Percentiles rank a stretch among this genome's conserved stretches.
Conservation (phyloP, 2,797 vertebrate species). For the Eremophila alpestris region DNA sequence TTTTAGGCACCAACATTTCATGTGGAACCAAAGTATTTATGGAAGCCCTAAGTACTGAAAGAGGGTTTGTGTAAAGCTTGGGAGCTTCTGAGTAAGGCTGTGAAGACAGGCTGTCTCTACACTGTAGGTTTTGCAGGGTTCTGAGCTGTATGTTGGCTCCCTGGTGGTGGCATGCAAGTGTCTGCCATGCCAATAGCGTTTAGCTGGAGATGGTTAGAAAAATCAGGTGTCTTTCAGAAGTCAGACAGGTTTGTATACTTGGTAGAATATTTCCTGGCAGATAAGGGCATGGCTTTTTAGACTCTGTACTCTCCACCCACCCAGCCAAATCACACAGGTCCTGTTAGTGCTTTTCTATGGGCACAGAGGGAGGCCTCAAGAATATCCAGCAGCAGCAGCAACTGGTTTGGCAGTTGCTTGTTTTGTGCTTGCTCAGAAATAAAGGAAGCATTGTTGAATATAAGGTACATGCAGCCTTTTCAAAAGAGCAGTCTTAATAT, state of each 20-base stretch:
- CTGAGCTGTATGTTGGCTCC: neutral
- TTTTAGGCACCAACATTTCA: neutral
- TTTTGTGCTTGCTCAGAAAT: neutral
- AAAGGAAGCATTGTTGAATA: neutral
- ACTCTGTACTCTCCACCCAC: neutral
- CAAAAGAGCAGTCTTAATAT: neutral
- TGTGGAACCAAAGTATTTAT: neutral
- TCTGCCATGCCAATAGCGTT: rapidly evolving
- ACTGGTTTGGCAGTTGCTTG: neutral
- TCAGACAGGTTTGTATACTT: neutral
- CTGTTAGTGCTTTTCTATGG: neutral
- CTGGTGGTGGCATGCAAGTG: neutral
- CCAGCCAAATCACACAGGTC: neutral
- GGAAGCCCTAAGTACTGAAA: neutral
- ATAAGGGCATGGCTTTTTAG: neutral
- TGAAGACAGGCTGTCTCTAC: neutral
- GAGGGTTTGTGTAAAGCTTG: neutral
- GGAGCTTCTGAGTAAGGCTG: neutral
- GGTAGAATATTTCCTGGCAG: neutral
- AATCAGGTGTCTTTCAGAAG: neutral
- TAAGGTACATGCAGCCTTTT: neutral
- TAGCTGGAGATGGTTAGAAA: neutral
- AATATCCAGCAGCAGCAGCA: neutral
- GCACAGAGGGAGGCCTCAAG: neutral
- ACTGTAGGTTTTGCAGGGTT: no score